Evolutionary conservation across 2,888 invertebrate species (phyloP).

Genomic region (Folsomia manolachei): DNA sequence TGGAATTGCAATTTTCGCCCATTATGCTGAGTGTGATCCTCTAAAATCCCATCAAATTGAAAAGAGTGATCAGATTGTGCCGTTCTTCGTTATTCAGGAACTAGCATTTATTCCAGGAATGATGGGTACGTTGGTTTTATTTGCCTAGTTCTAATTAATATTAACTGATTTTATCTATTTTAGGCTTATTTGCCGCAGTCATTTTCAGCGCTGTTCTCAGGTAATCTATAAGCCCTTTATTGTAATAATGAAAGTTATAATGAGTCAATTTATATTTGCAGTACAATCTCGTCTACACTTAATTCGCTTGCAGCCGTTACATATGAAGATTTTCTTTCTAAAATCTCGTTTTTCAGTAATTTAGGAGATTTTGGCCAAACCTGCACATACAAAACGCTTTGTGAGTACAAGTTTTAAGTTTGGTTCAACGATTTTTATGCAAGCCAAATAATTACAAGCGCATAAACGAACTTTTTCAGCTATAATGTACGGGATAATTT

Average conservation of each 20-base stretch:
- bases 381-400: conserved; percentile 31
- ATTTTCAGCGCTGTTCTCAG: conserved; percentile 43
- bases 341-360: conserved; percentile 31
- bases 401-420: too few species aligned
- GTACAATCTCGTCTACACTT: conserved; percentile 41
- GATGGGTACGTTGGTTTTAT: conserved; percentile 39
- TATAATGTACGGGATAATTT: conserved; percentile 29
- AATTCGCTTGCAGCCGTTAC: conserved; percentile 46
- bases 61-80: conserved; percentile 42
- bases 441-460: not conserved
- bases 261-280: conserved; percentile 27
- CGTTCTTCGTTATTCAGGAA: conserved; percentile 43
- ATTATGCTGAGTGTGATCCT: conserved; percentile 42
- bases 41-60: conserved; percentile 28
- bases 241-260: not conserved
- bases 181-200: conserved; percentile 40
- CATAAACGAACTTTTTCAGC: conserved; percentile 36
- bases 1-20: conserved; percentile 43
- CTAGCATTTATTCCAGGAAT: conserved; percentile 45
- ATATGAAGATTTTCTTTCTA: conserved; percentile 44
- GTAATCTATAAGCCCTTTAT: conserved; percentile 28
- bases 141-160: too few species aligned
- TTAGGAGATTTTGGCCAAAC: conserved; percentile 33
- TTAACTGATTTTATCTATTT: too few species aligned
- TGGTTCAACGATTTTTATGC: too few species aligned